These are phyloP conservation scores for Drosophila setifemur DNA, from an alignment of 1,140 invertebrate genomes.

Conservation along the genomic window DNA sequence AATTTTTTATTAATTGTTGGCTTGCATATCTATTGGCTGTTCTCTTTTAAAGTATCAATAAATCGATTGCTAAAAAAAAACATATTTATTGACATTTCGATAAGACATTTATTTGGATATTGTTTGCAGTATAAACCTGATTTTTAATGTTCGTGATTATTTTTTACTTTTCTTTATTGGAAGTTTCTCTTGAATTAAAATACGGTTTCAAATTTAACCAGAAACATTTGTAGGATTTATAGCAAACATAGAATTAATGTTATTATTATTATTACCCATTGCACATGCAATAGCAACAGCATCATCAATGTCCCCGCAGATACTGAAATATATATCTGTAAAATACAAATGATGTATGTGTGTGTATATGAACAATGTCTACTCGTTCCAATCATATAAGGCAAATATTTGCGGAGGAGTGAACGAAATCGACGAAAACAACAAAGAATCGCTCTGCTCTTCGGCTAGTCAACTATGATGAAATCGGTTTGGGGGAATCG, in stretches of 20 bases:
- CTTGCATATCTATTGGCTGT: constrained; percentile 1
- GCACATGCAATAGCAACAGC: neutral
- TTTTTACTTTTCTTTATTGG: too few relatives aligned
- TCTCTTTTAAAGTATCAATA: constrained; percentile 27
- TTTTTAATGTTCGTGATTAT: neutral
- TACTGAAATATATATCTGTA: constrained; percentile 8
- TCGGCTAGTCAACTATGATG: constrained; percentile 24
- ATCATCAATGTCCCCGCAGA: constrained; percentile 3
- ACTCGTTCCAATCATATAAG: constrained; percentile 38
- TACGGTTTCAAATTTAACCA: too few relatives aligned
- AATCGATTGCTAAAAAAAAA: constrained; percentile 15
- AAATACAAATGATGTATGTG: neutral
- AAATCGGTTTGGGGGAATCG: constrained; percentile 2
- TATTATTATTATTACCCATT: too few relatives aligned
- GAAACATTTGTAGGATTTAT: too few relatives aligned
- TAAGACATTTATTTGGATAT: constrained; percentile 14
- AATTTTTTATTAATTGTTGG: constrained; percentile 5
- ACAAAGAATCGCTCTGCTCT: constrained; percentile 30
- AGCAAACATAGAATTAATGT: too few relatives aligned
- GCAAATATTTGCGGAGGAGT: constrained; percentile 63
- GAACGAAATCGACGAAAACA: constrained; percentile 17
- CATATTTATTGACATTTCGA: constrained; percentile 27
- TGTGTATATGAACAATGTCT: neutral
- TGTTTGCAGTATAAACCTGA: constrained; percentile 13
- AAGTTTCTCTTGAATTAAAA: too few relatives aligned